Conservation (phyloP, 2,113 vertebrate species). For the Arvicanthis niloticus region DNA sequence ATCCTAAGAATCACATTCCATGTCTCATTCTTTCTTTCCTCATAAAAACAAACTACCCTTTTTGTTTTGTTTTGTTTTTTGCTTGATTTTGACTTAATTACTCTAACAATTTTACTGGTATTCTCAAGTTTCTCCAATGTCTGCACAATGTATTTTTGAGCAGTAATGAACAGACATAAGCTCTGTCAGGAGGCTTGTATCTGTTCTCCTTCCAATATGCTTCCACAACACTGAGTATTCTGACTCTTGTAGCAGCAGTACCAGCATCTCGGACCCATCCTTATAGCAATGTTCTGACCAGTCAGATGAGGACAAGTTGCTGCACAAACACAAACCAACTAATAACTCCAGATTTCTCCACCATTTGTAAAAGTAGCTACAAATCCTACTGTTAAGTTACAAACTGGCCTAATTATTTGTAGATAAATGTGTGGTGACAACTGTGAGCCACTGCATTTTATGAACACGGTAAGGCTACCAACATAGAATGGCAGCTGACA, state of each 20-base stretch:
- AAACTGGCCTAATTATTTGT: constrained; percentile 22
- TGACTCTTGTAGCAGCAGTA: background rate
- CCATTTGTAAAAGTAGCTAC: constrained; percentile 12
- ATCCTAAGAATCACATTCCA: constrained; percentile 16
- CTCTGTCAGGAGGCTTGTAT: background rate
- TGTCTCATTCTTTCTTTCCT: background rate
- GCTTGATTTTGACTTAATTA: background rate
- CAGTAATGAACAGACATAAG: constrained; percentile 19
- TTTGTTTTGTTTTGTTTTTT: background rate
- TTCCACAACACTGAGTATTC: constrained; percentile 14
- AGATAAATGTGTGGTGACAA: constrained; percentile 43
- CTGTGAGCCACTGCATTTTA: background rate
- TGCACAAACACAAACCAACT: constrained; percentile 5
- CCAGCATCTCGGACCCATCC: background rate
- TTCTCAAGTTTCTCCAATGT: constrained; percentile 16
- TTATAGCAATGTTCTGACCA: constrained; percentile 33
- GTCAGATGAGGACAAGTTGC: background rate
- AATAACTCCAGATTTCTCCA: background rate
- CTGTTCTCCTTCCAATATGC: background rate
- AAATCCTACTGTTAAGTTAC: constrained; percentile 29
- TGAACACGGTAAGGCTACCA: background rate
- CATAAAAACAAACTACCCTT: background rate
- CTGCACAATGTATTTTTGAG: constrained; percentile 41
- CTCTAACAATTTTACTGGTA: background rate
- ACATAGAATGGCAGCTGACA: background rate